A percentile compares a stretch with the other conserved stretches of the same genome.
These are phyloP conservation scores for human DNA, from an alignment of 2,113 vertebrate genomes.

Conservation along the genomic window GRCh38 chr1:118814001-118814500, in stretches of 20 bases:
- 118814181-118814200: no score
- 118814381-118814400: neutral
- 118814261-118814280: neutral
- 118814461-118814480: neutral
- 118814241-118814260: neutral
- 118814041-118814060: no score
- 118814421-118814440: neutral
- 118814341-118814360: neutral
- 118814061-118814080: no score
- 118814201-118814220: no score
- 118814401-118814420: neutral
- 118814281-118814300: neutral
- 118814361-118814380: neutral
- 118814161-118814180: no score
- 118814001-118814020: no score
- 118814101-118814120: no score
- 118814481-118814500: neutral
- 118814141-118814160: no score
- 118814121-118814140: no score
- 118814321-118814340: constrained; percentile 22
- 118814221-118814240: no score
- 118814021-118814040: no score
- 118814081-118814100: no score
- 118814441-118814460: neutral
- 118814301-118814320: neutral